A percentile compares a stretch with the other conserved stretches of the same genome.
phyloP scores from a whole-genome alignment of 2,113 vertebrate genomes.

The Rhagologus leucostigma region DNA sequence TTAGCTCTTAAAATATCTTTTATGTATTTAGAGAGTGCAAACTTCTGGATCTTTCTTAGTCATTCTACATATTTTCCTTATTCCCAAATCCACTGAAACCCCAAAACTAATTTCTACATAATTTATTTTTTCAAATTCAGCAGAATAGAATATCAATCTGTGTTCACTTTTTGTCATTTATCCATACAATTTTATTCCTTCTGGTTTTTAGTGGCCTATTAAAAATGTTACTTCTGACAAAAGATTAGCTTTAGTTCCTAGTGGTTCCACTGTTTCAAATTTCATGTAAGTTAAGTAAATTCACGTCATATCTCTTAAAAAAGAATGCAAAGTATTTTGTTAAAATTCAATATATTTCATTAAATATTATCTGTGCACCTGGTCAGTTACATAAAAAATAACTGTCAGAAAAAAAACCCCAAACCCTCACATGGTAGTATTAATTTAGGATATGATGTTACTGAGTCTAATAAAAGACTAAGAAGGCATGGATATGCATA shows the following conservation, averaged over 20 bases:
- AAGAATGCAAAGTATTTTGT: rapidly evolving
- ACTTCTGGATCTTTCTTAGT: not conserved
- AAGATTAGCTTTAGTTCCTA: not conserved
- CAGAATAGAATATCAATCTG: not conserved
- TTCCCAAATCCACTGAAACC: not conserved
- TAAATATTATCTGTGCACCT: not conserved
- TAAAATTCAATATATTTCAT: not conserved
- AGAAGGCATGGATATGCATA: not conserved
- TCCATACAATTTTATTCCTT: not conserved
- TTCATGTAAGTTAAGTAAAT: not conserved
- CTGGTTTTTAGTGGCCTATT: not conserved
- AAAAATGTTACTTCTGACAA: not conserved
- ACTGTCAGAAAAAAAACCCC: not conserved
- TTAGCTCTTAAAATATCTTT: not conserved
- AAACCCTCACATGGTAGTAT: rapidly evolving
- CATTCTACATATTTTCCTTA: not conserved
- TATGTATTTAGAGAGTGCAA: rapidly evolving
- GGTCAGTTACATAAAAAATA: not conserved
- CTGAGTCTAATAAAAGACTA: not conserved
- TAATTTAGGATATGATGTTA: not conserved
- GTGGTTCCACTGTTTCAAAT: not conserved
- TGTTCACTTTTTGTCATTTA: not conserved
- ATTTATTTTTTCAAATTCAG: not conserved
- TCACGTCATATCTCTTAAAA: not conserved
- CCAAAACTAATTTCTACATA: not conserved